A percentile compares a stretch with the other conserved stretches of the same genome.
These are phyloP conservation scores for Aphrophora alni DNA, from an alignment of 2,888 invertebrate species.

Conservation along the genomic window DNA sequence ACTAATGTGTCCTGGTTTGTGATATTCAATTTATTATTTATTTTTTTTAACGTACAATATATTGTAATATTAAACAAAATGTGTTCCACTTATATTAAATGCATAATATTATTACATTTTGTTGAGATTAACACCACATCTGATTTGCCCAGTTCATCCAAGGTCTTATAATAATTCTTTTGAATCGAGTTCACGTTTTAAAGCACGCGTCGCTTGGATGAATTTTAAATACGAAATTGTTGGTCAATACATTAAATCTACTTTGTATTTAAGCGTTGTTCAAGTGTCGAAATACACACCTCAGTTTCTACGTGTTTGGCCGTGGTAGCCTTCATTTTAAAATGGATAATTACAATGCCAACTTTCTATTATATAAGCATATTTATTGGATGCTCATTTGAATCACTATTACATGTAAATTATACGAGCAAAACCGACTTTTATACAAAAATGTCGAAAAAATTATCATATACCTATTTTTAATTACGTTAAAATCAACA, in stretches of 20 bases:
- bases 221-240: not conserved
- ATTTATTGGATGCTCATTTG: not conserved
- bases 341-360: conserved; percentile 1
- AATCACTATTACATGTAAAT: not conserved
- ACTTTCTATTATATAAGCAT: conserved; percentile 2
- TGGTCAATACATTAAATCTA: not conserved
- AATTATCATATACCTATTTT: too few relatives aligned
- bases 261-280: not conserved
- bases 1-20: too few relatives aligned
- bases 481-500: too few relatives aligned
- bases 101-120: too few relatives aligned
- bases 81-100: too few relatives aligned
- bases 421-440: not conserved
- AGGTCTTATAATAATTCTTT: conserved; percentile 43
- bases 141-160: not conserved
- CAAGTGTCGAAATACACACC: not conserved
- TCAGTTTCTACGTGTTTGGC: conserved; percentile 2
- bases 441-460: not conserved
- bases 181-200: conserved; percentile 21
- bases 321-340: conserved; percentile 9
- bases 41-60: too few relatives aligned
- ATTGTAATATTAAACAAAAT: too few relatives aligned
- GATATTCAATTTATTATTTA: too few relatives aligned
- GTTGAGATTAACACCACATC: too few relatives aligned
- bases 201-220: not conserved